phyloP scores from a whole-genome alignment of 2,888 invertebrate genomes.

The Clanis bilineata region DNA sequence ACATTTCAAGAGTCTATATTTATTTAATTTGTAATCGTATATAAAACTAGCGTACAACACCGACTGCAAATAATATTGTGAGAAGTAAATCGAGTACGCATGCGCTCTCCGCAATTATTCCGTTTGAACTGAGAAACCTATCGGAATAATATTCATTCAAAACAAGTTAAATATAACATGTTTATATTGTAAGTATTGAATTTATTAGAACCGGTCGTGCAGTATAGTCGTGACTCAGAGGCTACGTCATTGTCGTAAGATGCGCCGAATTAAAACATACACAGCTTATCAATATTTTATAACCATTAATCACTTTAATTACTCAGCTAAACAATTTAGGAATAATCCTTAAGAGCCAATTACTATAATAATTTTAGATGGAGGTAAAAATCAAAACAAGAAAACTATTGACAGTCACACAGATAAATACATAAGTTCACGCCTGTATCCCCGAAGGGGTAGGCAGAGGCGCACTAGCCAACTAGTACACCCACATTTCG shows the following conservation, averaged over 20 bases:
- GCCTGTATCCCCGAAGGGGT: too few species aligned
- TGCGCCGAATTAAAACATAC: slow-evolving; percentile 4
- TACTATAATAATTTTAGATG: background rate
- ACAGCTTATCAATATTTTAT: background rate
- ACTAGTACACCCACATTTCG: too few species aligned
- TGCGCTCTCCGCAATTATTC: slow-evolving; percentile 39
- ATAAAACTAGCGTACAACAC: background rate
- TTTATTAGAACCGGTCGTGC: slow-evolving; percentile 42
- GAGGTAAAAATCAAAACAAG: background rate
- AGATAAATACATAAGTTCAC: too few species aligned
- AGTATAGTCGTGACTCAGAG: slow-evolving; percentile 40
- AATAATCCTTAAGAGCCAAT: background rate
- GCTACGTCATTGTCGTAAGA: slow-evolving; percentile 33
- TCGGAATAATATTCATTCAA: slow-evolving; percentile 38
- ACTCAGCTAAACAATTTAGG: background rate
- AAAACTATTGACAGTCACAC: too few species aligned
- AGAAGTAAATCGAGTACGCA: slow-evolving; percentile 29
- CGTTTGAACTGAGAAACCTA: slow-evolving; percentile 53
- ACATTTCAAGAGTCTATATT: slow-evolving; percentile 22
- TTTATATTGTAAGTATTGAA: slow-evolving; percentile 24
- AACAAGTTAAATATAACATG: slow-evolving; percentile 48
- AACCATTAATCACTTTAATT: background rate
- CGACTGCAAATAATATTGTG: background rate
- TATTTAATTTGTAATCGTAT: slow-evolving; percentile 34
- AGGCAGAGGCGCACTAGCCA: too few species aligned